phyloP scores from a whole-genome alignment of 2,797 vertebrate species.

The Sebastes taczanowskii region DNA sequence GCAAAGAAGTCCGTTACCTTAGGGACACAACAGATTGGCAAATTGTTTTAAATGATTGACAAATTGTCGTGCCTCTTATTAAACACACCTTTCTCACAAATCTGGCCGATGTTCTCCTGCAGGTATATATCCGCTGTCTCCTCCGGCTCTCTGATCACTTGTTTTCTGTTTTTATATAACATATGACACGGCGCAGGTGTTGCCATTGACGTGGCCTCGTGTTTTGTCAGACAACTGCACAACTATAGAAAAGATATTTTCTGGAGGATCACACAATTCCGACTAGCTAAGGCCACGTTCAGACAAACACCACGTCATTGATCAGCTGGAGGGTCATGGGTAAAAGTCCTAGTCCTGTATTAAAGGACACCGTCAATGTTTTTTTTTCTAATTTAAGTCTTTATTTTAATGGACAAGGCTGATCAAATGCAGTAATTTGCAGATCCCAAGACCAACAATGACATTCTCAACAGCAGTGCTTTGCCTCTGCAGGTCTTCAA shows the following conservation, averaged over 20 bases:
- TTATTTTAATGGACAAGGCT: background rate
- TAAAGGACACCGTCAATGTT: background rate
- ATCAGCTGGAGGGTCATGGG: background rate
- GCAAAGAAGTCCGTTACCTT: background rate
- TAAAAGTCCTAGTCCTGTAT: background rate
- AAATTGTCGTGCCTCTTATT: background rate
- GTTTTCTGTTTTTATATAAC: constrained; percentile 11
- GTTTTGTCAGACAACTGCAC: background rate
- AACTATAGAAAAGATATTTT: constrained; percentile 13
- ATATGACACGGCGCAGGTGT: constrained; percentile 16
- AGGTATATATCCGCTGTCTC: background rate
- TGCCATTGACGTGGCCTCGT: constrained; percentile 23
- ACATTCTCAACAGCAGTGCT: background rate
- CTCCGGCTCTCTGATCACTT: background rate
- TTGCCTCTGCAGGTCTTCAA: background rate
- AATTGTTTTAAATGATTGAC: background rate
- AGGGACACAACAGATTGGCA: background rate
- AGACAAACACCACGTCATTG: background rate
- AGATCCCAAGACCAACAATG: background rate
- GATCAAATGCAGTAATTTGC: background rate
- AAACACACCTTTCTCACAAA: background rate
- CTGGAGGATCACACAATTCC: background rate
- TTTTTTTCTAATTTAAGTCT: background rate
- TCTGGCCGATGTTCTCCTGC: background rate
- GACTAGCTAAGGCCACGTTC: background rate